Base-by-base conservation (phyloP, 2,888 invertebrate species). In the Torymus aiolomorphi region DNA sequence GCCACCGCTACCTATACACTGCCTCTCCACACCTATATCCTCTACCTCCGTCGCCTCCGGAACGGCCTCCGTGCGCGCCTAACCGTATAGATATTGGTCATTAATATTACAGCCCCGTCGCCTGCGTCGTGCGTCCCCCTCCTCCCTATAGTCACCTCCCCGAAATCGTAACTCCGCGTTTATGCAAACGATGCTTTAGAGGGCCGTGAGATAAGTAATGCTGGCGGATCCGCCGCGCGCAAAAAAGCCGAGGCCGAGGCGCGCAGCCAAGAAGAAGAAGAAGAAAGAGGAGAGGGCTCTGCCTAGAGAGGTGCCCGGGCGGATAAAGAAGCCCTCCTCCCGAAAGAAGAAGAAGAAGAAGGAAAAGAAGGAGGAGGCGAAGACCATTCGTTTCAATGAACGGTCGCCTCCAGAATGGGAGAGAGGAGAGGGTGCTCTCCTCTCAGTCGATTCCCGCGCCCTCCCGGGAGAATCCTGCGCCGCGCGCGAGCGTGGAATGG, bases 181-280 rank as follows among this genome's bases (percentile, higher is more conserved):
- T 88, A 89, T 88, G 88, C 88, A 89, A 89, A 89, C 87, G 88
- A 89, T 88, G 85, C 87, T 88, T 88, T 87, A 88, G 88, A 85
- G 85, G 54, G 82, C 78, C 82, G 82, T 76, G 82, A 86, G 84
- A 86, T 88, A 87, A 87, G 88, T 88, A 88, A 88, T 88, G 86
- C 86, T 84, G 81, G 63, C 61, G 80, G 77, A 83, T 84, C 75
- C 80, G 52, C 65, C 66, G 66, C 16, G 16, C 61, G 73, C 63
- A 69, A 76, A 81, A 75, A 80, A 72, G 57, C 42, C 42, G 16
- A n/a, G 52, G 65, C 66, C 66, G 80, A 76, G 82, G 83, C 14
- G n/a, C 54, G 49, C 13, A 71, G 49, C 70, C 61, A 83, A 75
- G 80, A 84, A 80, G 80, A 69, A 77, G 42, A 42, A 42, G 8